Evolutionary conservation across 2,113 vertebrate genomes (phyloP).

Genomic region (Laticauda laticaudata): DNA sequence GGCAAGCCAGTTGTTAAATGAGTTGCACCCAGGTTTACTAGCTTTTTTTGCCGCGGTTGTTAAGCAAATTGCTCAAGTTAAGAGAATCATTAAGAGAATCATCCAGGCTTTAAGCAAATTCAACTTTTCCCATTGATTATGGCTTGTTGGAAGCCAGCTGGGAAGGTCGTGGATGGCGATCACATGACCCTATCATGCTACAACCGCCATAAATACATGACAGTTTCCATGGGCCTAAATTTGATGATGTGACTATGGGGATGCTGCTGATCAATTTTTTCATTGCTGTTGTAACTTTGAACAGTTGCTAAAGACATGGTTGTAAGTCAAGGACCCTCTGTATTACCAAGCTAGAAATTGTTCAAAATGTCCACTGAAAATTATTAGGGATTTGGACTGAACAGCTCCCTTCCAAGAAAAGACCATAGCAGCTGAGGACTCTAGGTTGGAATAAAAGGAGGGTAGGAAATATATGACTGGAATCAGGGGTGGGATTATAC

Average conservation of each 20-base stretch:
- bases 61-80: not conserved
- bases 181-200: not conserved
- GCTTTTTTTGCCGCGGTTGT: not conserved
- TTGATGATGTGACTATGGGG: not conserved
- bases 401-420: not conserved
- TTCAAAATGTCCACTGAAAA: not conserved
- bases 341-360: not conserved
- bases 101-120: not conserved
- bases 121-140: not conserved
- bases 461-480: not conserved
- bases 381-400: not conserved
- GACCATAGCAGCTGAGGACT: not conserved
- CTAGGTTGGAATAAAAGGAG: not conserved
- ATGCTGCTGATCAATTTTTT: not conserved
- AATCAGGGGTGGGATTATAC: too few species aligned
- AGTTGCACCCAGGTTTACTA: not conserved
- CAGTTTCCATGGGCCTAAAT: not conserved
- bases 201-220: not conserved
- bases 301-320: not conserved
- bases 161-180: not conserved
- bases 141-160: not conserved
- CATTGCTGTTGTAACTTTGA: not conserved
- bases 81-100: not conserved
- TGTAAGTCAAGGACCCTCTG: not conserved
- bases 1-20: not conserved